A percentile compares a stretch with the other conserved stretches of the same genome.
These are phyloP conservation scores for Sturnira hondurensis DNA, from an alignment of 2,113 vertebrate genomes.

Conservation along the genomic window DNA sequence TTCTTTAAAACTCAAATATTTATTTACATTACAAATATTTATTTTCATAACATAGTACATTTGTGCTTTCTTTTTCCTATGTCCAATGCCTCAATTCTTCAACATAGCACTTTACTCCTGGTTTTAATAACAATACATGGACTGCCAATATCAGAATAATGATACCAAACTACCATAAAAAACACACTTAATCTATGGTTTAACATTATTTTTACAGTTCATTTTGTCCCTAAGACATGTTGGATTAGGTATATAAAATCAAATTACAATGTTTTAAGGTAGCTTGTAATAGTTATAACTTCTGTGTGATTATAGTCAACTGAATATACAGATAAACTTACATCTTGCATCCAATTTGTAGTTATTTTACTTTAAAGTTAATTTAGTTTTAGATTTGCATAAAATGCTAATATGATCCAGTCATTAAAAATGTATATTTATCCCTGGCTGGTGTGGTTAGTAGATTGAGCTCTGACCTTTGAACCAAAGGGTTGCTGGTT, in stretches of 20 bases:
- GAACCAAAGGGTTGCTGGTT: no score
- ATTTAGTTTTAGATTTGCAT: not conserved
- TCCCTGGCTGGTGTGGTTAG: no score
- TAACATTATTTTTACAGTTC: not conserved
- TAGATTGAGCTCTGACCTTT: no score
- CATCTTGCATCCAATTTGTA: not conserved
- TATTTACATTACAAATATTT: not conserved
- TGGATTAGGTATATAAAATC: not conserved
- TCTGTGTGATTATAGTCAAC: not conserved
- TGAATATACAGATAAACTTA: not conserved
- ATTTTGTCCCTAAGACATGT: not conserved
- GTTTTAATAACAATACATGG: not conserved
- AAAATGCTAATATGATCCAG: not conserved
- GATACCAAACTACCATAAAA: not conserved
- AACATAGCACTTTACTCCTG: not conserved
- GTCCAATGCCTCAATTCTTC: not conserved
- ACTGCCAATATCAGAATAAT: not conserved
- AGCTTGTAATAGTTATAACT: not conserved
- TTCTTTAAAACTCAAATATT: not conserved
- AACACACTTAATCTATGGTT: not conserved
- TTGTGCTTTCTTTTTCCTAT: not conserved
- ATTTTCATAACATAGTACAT: not conserved
- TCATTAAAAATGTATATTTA: not conserved
- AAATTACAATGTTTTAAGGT: not conserved
- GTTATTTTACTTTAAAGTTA: not conserved